These are phyloP conservation scores for Speoplatyrhinus poulsoni DNA, from an alignment of 2,113 vertebrate genomes.

Conservation along the genomic window DNA sequence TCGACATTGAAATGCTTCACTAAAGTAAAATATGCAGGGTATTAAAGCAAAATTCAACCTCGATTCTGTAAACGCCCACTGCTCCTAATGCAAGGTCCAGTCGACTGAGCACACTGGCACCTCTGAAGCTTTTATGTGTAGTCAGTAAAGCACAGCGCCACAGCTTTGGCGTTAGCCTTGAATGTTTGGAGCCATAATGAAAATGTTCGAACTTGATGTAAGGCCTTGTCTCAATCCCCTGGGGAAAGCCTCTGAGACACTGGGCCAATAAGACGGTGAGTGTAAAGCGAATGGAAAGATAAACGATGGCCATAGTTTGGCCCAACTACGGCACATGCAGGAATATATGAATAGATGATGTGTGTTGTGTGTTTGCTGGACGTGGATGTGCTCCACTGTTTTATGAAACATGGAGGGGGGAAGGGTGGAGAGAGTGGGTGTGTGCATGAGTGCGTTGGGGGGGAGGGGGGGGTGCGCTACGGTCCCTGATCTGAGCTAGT, in stretches of 20 bases:
- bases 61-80: neutral
- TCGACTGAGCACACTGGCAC: conserved; percentile 30
- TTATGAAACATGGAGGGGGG: no score
- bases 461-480: neutral
- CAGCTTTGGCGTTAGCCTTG: conserved; percentile 35
- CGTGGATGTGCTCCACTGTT: no score
- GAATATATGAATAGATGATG: neutral
- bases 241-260: conserved; percentile 13
- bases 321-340: neutral
- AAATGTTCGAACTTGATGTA: conserved; percentile 56
- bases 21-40: conserved; percentile 4
- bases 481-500: no score
- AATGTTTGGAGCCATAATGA: conserved; percentile 35
- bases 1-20: conserved; percentile 28
- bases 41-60: conserved; percentile 31
- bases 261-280: conserved; percentile 1
- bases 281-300: neutral
- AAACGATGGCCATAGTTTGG: neutral
- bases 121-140: conserved; percentile 46
- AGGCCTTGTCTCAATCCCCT: conserved; percentile 8
- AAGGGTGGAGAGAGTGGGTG: neutral
- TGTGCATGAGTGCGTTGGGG: neutral
- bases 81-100: conserved; percentile 10
- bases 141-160: conserved; percentile 31
- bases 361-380: no score